These are phyloP conservation scores for Chironomus riparius DNA, from an alignment of 2,888 invertebrate species.

Conservation along the genomic window DNA sequence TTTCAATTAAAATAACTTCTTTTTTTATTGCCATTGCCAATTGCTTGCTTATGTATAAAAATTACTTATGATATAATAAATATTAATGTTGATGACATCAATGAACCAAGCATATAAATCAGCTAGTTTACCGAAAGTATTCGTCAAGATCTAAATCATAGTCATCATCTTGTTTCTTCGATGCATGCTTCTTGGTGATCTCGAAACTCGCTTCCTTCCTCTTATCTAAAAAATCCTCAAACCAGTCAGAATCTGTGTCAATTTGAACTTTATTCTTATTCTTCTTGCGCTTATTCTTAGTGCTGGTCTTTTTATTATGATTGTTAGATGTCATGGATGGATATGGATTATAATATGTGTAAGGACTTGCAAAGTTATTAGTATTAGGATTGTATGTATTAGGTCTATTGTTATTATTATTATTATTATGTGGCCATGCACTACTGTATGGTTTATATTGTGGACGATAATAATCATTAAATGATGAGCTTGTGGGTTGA, in stretches of 20 bases:
- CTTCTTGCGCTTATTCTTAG: neutral
- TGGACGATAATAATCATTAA: neutral
- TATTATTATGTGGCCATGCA: neutral
- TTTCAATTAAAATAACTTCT: too few relatives aligned
- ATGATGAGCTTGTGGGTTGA: neutral
- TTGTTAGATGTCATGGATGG: neutral
- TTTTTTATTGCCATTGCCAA: neutral
- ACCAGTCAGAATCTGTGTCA: slow-evolving; percentile 20
- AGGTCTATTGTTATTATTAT: neutral
- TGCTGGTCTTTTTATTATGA: neutral
- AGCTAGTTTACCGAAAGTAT: slow-evolving; percentile 20
- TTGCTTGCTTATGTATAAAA: neutral
- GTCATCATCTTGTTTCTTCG: slow-evolving; percentile 5
- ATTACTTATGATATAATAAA: neutral
- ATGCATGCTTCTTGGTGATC: neutral
- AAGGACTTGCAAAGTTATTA: neutral
- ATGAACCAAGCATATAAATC: neutral
- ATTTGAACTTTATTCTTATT: slow-evolving; percentile 18
- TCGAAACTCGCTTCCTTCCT: slow-evolving; percentile 2
- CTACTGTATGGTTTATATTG: neutral
- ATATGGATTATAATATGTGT: neutral
- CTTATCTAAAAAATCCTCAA: slow-evolving; percentile 25
- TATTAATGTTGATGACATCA: neutral
- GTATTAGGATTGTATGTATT: neutral
- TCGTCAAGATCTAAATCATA: neutral